Evolutionary conservation across 2,113 vertebrate genomes (phyloP).

Genomic region (Bettongia penicillata): DNA sequence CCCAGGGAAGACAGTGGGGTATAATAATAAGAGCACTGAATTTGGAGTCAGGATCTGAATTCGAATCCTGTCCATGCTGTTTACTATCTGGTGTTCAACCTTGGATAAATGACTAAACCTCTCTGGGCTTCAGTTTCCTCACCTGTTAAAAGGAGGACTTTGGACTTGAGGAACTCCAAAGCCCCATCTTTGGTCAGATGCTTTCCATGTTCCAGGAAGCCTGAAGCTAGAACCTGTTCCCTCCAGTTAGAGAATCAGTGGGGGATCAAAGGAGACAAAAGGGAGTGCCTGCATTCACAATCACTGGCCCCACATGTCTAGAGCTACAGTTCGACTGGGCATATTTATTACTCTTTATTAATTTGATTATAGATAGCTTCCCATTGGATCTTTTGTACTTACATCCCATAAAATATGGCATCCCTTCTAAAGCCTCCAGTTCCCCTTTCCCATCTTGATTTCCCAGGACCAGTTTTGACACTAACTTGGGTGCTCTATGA

Average conservation of each 20-base stretch:
- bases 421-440: neutral
- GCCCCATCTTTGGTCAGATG: neutral
- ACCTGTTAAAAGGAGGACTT: neutral
- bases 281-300: neutral
- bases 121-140: no score
- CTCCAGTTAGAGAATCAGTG: neutral
- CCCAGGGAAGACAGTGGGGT: neutral
- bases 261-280: neutral
- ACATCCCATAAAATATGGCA: neutral
- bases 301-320: neutral
- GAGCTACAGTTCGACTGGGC: neutral
- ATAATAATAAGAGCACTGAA: neutral
- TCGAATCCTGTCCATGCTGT: neutral
- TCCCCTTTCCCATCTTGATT: neutral
- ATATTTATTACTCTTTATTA: neutral
- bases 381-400: neutral
- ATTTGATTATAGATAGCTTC: neutral
- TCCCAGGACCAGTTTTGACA: neutral
- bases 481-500: neutral
- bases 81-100: neutral
- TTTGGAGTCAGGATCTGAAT: neutral
- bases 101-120: neutral
- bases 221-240: neutral
- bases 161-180: neutral
- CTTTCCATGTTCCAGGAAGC: neutral